Evolutionary conservation across 1,140 invertebrate genomes (phyloP).

Genomic region (Hyphantria cunea): DNA sequence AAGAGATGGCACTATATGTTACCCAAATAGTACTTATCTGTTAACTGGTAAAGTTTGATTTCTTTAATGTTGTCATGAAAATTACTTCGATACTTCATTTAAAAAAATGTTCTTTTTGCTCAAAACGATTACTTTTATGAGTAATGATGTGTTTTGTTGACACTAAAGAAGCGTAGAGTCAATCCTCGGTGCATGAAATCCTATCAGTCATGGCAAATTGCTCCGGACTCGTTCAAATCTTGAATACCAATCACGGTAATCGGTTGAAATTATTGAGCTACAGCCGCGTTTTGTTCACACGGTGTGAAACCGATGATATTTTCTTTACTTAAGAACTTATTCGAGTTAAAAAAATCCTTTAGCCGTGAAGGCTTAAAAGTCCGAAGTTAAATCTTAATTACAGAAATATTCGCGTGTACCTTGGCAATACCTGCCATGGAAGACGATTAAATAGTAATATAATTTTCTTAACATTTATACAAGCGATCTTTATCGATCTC

Average conservation of each 20-base stretch:
- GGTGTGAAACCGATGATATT: conserved; percentile 7
- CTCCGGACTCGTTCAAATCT: conserved; percentile 13
- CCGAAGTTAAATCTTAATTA: too few species aligned
- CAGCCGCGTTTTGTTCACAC: conserved; percentile 16
- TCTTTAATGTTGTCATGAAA: too few species aligned
- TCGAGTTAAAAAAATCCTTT: background rate
- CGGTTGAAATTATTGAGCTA: conserved; percentile 18
- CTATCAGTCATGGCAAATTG: conserved; percentile 38
- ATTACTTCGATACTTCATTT: too few species aligned
- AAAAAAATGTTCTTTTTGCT: too few species aligned
- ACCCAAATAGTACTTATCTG: too few species aligned
- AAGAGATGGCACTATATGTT: conserved; percentile 7
- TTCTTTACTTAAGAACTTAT: background rate
- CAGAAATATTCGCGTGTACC: too few species aligned
- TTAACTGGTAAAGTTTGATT: too few species aligned
- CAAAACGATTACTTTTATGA: background rate
- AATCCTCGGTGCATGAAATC: conserved; percentile 34
- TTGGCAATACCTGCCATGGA: too few species aligned
- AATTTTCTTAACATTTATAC: too few species aligned
- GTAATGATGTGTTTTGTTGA: conserved; percentile 15
- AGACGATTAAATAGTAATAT: too few species aligned
- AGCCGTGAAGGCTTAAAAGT: background rate
- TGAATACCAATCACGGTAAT: conserved; percentile 29
- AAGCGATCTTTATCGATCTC: too few species aligned
- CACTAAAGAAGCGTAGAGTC: conserved; percentile 30